Conservation (phyloP, 1,140 invertebrate genomes). For the Wiebesia pumilae region DNA sequence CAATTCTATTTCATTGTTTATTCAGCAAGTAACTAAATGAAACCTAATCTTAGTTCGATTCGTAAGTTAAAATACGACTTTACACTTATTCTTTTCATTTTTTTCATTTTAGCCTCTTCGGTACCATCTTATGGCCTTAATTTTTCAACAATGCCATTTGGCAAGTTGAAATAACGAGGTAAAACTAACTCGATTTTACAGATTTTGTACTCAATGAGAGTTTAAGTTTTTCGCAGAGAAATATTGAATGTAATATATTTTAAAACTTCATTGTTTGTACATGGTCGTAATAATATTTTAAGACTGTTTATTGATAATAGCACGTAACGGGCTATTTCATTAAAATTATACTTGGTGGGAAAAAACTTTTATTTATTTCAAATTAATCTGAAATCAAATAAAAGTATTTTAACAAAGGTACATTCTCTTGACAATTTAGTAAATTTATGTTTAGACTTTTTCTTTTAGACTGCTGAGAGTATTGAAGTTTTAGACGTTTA, state of each 20-base stretch:
- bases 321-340: no score
- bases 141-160: slow-evolving; percentile 22
- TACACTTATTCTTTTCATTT: not conserved
- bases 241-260: not conserved
- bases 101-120: not conserved
- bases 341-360: no score
- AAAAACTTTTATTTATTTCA: no score
- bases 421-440: no score
- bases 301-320: no score
- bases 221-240: not conserved
- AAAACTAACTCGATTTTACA: slow-evolving; percentile 12
- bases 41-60: slow-evolving; percentile 49
- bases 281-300: no score
- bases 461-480: no score
- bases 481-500: no score
- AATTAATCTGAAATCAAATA: no score
- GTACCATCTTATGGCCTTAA: not conserved
- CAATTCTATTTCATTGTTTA: slow-evolving; percentile 38
- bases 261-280: not conserved
- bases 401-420: no score
- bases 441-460: no score
- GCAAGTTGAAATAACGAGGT: not conserved
- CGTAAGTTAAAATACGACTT: slow-evolving; percentile 6
- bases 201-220: not conserved
- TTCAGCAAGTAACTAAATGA: slow-evolving; percentile 21